Base-by-base conservation (phyloP, 2,113 vertebrate genomes). In the Silurus meridionalis region DNA sequence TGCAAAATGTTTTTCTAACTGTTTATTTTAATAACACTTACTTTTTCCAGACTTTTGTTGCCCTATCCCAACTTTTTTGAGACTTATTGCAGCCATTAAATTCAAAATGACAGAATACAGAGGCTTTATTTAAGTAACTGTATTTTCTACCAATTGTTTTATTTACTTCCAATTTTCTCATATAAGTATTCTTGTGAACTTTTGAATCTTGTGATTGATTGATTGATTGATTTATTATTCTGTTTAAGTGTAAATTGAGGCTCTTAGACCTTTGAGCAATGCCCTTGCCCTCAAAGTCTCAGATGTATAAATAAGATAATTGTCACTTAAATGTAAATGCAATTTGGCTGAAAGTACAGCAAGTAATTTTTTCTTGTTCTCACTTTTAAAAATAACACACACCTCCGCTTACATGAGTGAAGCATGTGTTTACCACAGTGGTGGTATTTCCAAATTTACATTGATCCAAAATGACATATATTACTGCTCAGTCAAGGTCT, bases 371-470 rank as follows among this genome's bases (percentile, higher is more conserved):
- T 78, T 25, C 0, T n/a, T 5, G 2, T 79, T 58, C 25, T 79
- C 25, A 60, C 28, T 23, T 61, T 80, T 61, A 61, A 61, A 80
- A 48, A 61, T 80, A 80, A 61, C 13, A 57, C 2, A 28, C 15
- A 80, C 28, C 78, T 61, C 57, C 48, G 17, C 57, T 46, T 57
- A 80, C 78, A 61, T 61, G 78, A 2, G 28, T 46, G 28, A 80
- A 58, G 28, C 11, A 28, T 55, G 15, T 80, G 77, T 80, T 28
- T 80, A 61, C 10, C 57, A 21, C 57, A 80, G 25, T 25, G 37
- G 78, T 48, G 78, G 78, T 61, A 48, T 61, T 80, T 80, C 57
- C 78, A 80, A 80, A 80, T 61, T 61, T 61, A 80, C 78, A 80
- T 61, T 23, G 78, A 80, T 80, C 78, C 57, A 19, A 61, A 80